Base-by-base conservation (phyloP, 2,113 vertebrate genomes). In the Tychaedon coryphoeus region DNA sequence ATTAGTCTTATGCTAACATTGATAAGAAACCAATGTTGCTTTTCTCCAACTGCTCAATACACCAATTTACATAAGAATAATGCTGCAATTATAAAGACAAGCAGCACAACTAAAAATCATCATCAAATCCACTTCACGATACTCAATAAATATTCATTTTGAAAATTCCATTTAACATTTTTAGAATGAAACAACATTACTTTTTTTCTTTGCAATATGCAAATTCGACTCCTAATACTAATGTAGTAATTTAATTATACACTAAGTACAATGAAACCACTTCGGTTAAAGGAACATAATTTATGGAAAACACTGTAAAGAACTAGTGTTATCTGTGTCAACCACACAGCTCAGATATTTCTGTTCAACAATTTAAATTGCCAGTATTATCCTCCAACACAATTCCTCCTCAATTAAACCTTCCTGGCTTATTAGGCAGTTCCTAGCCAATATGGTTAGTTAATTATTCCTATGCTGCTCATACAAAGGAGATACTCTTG, bases 81-180 rank as follows among this genome's bases (percentile, higher is more conserved):
- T 89, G 47, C 19, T 91, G n/a, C 36, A 91, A 79, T 42, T 85
- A 69, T 65, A 77, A 91, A 91, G 69, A 85, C 29, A 79, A 91
- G 74, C 12, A 24, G 43, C 51, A 83, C 33, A 83, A 85, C 93
- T 91, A 90, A 95, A 93, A 93, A 72, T 77, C 56, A 69, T 80
- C 19, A 90, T 65, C 14, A 93, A 92, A 93, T 74, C 57, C 89
- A 53, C 42, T 83, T 92, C 48, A 95, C 10, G 83, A 81, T 93
- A 58, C 33, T 58, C 89, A 77, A 94, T 94, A 96, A 92, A 96
- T 95, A 97, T 95, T 95, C 34, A 94, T 91, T 86, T 92, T 66
- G 15, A 84, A 93, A 93, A 91, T 76, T 61, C 31, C 19, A 94
- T 94, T 96, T 88, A 93, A 92, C 14, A 34, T 66, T 90, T 95